phyloP scores from a whole-genome alignment of 2,113 vertebrate species.

The Xiphorhynchus elegans region DNA sequence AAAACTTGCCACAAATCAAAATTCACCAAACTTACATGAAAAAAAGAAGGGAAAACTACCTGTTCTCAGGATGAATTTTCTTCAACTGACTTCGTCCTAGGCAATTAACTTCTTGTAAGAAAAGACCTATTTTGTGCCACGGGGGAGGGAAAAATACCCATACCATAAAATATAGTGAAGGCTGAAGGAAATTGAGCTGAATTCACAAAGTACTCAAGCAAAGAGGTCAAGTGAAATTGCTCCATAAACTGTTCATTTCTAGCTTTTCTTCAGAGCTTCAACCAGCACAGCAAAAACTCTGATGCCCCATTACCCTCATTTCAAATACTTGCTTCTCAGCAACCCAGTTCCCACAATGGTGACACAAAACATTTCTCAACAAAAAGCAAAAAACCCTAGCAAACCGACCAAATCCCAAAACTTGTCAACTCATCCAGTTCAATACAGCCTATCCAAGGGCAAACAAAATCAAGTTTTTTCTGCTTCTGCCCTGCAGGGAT shows the following conservation, averaged over 20 bases:
- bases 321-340: conserved; percentile 5
- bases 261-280: conserved; percentile 14
- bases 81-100: neutral
- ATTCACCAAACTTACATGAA: neutral
- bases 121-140: neutral
- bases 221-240: conserved; percentile 13
- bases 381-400: neutral
- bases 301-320: conserved; percentile 4
- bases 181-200: conserved; percentile 24
- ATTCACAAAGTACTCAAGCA: conserved; percentile 1
- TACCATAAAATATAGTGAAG: neutral
- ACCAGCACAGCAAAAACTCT: neutral
- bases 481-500: neutral
- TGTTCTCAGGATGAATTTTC: neutral
- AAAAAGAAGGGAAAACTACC: neutral
- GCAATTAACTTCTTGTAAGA: neutral
- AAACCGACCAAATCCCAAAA: neutral
- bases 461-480: neutral
- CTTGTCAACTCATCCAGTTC: neutral
- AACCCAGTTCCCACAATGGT: neutral
- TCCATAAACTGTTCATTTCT: neutral
- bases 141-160: neutral
- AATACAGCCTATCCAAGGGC: neutral
- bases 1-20: neutral
- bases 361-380: neutral